Evolutionary conservation across 2,888 invertebrate species (phyloP).

Genomic region (Liodrosophila aerea): DNA sequence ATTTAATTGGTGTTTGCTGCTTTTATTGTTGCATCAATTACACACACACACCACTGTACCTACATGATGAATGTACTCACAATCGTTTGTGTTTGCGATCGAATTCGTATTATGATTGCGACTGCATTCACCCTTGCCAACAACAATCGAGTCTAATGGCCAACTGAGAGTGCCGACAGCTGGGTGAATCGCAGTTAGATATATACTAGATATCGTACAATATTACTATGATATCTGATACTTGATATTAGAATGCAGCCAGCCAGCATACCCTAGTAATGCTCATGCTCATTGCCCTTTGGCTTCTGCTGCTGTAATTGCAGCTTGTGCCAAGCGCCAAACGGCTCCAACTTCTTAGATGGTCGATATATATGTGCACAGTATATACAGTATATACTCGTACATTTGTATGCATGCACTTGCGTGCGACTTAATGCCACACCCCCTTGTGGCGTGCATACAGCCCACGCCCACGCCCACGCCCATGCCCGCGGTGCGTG

Average conservation of each 20-base stretch:
- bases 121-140: too few relatives aligned
- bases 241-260: background rate
- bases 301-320: conserved; percentile 16
- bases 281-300: too few relatives aligned
- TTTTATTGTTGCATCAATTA: too few relatives aligned
- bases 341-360: conserved; percentile 15
- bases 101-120: too few relatives aligned
- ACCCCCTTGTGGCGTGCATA: background rate
- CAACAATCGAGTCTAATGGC: background rate
- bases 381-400: background rate
- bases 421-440: conserved; percentile 15
- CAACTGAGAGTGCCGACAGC: background rate
- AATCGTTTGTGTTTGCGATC: too few relatives aligned
- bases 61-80: too few relatives aligned
- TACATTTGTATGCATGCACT: conserved; percentile 6
- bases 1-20: too few relatives aligned
- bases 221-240: background rate
- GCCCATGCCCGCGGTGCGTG: conserved; percentile 12
- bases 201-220: background rate
- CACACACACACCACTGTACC: too few relatives aligned
- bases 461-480: background rate
- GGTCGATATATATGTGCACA: conserved; percentile 2
- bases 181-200: background rate
- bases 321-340: conserved; percentile 33
- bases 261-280: too few relatives aligned